A percentile compares a stretch with the other conserved stretches of the same genome.
Evolutionary conservation across 2,113 vertebrate genomes (phyloP).

Genomic region (Channa maculata): DNA sequence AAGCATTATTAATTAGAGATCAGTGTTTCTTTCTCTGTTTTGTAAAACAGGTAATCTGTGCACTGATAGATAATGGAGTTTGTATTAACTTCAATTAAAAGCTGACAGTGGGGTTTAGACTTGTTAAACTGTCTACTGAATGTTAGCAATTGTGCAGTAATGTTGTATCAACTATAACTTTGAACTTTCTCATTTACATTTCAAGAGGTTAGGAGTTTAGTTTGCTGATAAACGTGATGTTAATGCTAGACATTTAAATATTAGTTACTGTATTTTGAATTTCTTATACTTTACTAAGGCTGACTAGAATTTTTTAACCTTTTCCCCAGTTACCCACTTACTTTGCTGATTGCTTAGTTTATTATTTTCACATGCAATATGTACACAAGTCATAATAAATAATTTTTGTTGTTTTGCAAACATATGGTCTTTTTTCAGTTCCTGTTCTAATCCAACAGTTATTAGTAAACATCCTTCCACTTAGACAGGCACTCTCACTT

Average conservation of each 20-base stretch:
- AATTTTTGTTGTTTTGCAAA: constrained; percentile 85
- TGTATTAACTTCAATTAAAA: constrained; percentile 81
- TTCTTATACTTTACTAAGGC: constrained; percentile 66
- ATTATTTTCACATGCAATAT: constrained; percentile 86
- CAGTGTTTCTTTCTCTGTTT: constrained; percentile 75
- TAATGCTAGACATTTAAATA: constrained; percentile 88
- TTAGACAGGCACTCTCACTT: background rate
- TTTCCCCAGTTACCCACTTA: constrained; percentile 59
- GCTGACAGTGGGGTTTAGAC: constrained; percentile 84
- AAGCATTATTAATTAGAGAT: constrained; percentile 74
- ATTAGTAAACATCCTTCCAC: background rate
- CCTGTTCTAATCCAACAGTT: constrained; percentile 11
- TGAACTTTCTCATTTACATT: constrained; percentile 84
- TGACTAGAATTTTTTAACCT: constrained; percentile 75
- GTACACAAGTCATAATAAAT: constrained; percentile 90
- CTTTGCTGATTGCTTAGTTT: constrained; percentile 87
- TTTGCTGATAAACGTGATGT: constrained; percentile 86
- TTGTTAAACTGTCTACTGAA: constrained; percentile 85
- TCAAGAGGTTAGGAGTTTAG: constrained; percentile 82
- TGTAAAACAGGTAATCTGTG: constrained; percentile 82
- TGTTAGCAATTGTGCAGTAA: constrained; percentile 93
- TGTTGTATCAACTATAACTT: constrained; percentile 97
- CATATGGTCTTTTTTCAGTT: constrained; percentile 69
- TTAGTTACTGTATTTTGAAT: constrained; percentile 79
- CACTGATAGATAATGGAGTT: constrained; percentile 80